A percentile compares a stretch with the other conserved stretches of the same genome.
Conservation (phyloP, 2,113 vertebrate species). For the Chinchilla lanigera region DNA sequence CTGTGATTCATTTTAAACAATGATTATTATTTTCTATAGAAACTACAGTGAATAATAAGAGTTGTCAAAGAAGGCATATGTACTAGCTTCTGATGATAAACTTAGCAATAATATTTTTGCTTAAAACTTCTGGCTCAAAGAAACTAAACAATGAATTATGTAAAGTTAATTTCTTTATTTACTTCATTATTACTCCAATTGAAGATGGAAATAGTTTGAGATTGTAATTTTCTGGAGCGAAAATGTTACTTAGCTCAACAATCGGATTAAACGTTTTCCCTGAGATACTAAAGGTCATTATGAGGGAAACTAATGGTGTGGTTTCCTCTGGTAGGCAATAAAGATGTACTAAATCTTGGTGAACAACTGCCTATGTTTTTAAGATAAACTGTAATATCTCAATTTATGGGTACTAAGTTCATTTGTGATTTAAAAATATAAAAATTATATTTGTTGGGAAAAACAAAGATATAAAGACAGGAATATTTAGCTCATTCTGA, state of each 20-base stretch:
- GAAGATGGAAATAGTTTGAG: neutral
- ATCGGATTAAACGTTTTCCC: neutral
- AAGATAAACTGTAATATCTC: neutral
- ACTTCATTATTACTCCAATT: neutral
- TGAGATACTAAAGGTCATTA: neutral
- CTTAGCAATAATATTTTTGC: neutral
- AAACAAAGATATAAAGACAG: neutral
- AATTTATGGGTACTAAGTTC: neutral
- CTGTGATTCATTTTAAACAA: neutral
- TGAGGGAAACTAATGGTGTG: neutral
- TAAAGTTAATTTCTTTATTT: neutral
- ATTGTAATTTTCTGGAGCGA: neutral
- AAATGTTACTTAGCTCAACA: neutral
- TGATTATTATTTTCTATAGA: neutral
- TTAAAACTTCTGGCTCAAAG: neutral
- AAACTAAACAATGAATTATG: neutral
- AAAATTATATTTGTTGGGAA: slow-evolving; percentile 33
- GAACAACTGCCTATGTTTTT: neutral
- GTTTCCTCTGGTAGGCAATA: neutral
- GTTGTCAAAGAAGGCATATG: neutral
- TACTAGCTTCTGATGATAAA: neutral
- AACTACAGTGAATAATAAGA: neutral
- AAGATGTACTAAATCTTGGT: neutral
- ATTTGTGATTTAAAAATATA: slow-evolving; percentile 11
- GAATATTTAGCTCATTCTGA: neutral